Evolutionary conservation across 2,113 vertebrate genomes (phyloP).

Genomic region (Maccullochella peelii): DNA sequence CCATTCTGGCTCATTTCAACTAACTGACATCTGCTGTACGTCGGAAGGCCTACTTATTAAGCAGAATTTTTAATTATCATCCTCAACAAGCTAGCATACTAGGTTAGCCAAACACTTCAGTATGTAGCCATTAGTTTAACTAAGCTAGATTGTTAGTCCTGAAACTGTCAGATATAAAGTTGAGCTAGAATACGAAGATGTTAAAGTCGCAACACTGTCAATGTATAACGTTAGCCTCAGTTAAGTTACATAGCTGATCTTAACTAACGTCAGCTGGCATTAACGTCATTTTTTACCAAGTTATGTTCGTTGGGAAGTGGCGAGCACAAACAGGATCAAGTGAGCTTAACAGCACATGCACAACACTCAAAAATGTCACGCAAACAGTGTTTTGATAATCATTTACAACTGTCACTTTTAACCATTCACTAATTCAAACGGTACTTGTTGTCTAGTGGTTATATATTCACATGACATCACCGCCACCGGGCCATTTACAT

Average conservation of each 20-base stretch:
- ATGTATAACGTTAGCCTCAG: not conserved
- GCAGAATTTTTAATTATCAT: not conserved
- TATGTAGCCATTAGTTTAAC: not conserved
- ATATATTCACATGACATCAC: not conserved
- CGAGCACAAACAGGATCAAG: conserved; percentile 27
- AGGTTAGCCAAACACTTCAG: conserved; percentile 2
- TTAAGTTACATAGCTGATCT: not conserved
- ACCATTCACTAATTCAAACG: not conserved
- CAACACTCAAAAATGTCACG: not conserved
- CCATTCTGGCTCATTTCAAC: not conserved
- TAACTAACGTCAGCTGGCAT: not conserved
- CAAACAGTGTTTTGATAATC: not conserved
- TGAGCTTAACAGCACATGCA: conserved; percentile 25
- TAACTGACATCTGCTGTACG: conserved; percentile 1
- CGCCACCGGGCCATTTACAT: conserved; percentile 38
- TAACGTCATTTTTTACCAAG: conserved; percentile 20
- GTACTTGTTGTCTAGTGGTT: not conserved
- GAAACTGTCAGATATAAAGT: conserved; percentile 4
- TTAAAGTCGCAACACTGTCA: not conserved
- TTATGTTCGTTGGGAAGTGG: conserved; percentile 20
- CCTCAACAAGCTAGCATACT: conserved; percentile 17
- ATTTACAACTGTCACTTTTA: not conserved
- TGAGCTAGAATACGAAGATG: not conserved
- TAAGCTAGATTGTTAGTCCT: not conserved
- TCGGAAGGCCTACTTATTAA: not conserved